Evolutionary conservation across 2,113 vertebrate species (phyloP).

Genomic region (Pelmatolapia mariae): DNA sequence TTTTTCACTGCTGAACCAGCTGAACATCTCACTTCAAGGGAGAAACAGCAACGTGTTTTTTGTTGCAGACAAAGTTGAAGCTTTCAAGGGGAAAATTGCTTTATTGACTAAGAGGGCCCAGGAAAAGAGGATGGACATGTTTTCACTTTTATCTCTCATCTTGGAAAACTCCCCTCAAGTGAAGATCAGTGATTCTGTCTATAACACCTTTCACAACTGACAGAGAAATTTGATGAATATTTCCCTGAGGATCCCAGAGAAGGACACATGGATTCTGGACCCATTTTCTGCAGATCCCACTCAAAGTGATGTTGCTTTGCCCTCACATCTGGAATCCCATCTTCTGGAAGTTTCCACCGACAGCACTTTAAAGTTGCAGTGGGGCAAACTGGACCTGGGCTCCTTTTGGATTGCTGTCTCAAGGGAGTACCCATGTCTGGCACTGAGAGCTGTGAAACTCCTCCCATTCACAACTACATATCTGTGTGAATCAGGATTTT

Average conservation of each 20-base stretch:
- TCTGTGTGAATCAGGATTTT: no score
- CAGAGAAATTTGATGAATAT: background rate
- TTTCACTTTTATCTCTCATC: background rate
- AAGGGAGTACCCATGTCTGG: no score
- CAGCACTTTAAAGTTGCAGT: background rate
- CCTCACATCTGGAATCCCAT: background rate
- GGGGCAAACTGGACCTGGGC: background rate
- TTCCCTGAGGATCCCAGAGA: background rate
- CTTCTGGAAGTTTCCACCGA: background rate
- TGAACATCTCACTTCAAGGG: no score
- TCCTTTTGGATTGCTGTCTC: background rate
- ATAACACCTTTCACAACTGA: background rate
- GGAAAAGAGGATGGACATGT: background rate
- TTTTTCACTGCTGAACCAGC: background rate
- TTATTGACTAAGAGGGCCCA: background rate
- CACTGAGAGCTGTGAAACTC: no score
- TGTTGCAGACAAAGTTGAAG: background rate
- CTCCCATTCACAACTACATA: no score
- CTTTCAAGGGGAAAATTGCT: background rate
- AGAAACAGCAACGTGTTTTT: background rate
- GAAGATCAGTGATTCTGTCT: background rate
- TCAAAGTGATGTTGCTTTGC: background rate
- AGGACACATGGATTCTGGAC: no score
- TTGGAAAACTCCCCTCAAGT: background rate
- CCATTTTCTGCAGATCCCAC: background rate